Percentiles rank a stretch among this genome's conserved stretches.
These are phyloP conservation scores for Bradypodion ventrale DNA, from an alignment of 2,797 vertebrate species.

Conservation along the genomic window DNA sequence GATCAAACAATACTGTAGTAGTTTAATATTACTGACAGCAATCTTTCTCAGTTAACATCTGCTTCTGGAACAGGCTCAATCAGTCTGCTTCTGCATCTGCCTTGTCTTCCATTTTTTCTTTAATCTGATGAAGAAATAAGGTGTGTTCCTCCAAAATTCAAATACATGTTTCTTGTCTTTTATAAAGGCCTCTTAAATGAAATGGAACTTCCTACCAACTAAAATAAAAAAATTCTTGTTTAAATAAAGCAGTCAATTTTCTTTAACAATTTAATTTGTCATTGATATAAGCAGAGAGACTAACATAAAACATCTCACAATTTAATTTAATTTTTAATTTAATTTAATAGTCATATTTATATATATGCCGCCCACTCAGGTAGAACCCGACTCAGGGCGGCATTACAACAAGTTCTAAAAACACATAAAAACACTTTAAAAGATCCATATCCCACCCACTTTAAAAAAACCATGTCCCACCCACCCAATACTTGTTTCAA, in stretches of 20 bases:
- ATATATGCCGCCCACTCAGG: no score
- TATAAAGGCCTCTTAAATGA: no score
- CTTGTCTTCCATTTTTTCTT: not conserved
- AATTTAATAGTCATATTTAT: no score
- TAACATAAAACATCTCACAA: no score
- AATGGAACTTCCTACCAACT: not conserved
- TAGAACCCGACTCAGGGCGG: no score
- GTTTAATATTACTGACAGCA: not conserved
- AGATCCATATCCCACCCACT: no score
- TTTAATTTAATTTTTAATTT: no score
- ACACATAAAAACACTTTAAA: no score
- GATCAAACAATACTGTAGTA: not conserved
- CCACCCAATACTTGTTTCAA: no score
- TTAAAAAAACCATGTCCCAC: no score
- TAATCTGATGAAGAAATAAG: constrained; percentile 3
- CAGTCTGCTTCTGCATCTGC: not conserved
- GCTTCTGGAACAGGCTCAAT: not conserved
- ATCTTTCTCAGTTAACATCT: constrained; percentile 8
- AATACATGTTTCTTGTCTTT: not conserved
- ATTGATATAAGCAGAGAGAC: not conserved
- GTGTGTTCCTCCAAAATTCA: not conserved
- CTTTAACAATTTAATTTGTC: not conserved
- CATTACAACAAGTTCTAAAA: no score
- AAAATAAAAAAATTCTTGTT: not conserved
- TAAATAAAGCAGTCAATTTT: not conserved